Base-by-base conservation (phyloP, 2,797 vertebrate species). In the Pipistrellus kuhlii region DNA sequence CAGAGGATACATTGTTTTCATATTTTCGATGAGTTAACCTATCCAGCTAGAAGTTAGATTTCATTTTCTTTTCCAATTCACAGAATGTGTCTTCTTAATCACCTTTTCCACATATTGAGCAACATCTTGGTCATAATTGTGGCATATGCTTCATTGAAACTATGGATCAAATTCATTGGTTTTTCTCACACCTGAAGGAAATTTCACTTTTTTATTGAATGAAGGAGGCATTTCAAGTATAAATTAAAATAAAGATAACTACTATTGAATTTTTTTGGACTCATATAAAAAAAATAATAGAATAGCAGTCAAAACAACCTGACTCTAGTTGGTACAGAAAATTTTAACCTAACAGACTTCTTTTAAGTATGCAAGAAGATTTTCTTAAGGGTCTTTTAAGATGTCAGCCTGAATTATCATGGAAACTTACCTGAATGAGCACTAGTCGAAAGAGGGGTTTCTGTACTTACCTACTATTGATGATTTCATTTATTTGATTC, bases 181-280 rank as follows among this genome's bases (percentile, higher is more conserved):
- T 59, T 59, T 82, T 51, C 13, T 59, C 32, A 10, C 7, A 69
- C 32, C 15, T 23, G 21, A 18, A 30, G 51, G 75, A 96, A 95
- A 73, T 88, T 83, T 83, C 11, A 80, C 51, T 72, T 80, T 84
- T 93, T 94, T 90, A 85, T 62, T 91, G 69, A 46, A 51, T 71
- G 18, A 95, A 85, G 41, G 69, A 77, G 14, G 13, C 57, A 66
- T 32, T 95, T 88, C 53, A 95, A 95, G 41, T 66, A 73, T 77
- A 73, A 85, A 77, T 94, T 72, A 88, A 95, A 94, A 93, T 92
- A 85, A 95, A 94, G 78, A 44, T 82, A 90, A 82, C 68, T 51
- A 14, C 35, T 93, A 13, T 75, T 93, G 81, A 83, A 83, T 91
- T 88, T 92, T 72, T 3, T 80, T 93, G 90, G 51, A 32, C 27